A percentile compares a stretch with the other conserved stretches of the same genome.
These are phyloP conservation scores for Cephus nigrinus DNA, from an alignment of 2,888 invertebrate genomes.

Conservation along the genomic window DNA sequence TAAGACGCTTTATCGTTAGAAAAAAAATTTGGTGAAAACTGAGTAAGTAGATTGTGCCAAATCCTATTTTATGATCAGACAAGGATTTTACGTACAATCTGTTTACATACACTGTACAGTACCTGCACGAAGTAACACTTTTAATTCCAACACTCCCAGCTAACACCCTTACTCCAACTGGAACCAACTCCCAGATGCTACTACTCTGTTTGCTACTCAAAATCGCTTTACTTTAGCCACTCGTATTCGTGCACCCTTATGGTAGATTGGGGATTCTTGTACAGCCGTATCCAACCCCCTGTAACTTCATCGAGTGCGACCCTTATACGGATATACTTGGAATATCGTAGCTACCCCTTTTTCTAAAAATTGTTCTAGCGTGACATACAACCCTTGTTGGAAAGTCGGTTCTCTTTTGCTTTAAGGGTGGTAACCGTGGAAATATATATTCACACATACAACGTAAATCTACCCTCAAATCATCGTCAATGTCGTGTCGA, in stretches of 20 bases:
- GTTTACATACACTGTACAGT: background rate
- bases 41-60: background rate
- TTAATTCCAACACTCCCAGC: slow-evolving; percentile 13
- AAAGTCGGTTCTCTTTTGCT: background rate
- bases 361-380: background rate
- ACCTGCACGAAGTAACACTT: slow-evolving; percentile 7
- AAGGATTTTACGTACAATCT: background rate
- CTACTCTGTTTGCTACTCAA: slow-evolving; percentile 21
- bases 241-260: background rate
- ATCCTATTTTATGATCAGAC: background rate
- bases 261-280: background rate
- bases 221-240: slow-evolving; percentile 26
- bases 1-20: background rate
- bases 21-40: background rate
- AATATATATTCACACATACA: background rate
- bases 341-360: background rate
- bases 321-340: background rate
- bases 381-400: background rate
- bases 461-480: background rate
- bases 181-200: slow-evolving; percentile 17
- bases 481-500: no score
- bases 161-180: slow-evolving; percentile 20
- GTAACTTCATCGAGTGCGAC: background rate
- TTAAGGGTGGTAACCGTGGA: background rate
- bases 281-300: background rate